Evolutionary conservation across 2,113 vertebrate genomes (phyloP), one percentile per base, ranked within the genome.

Genomic region (Gallinago paraguaiae): DNA sequence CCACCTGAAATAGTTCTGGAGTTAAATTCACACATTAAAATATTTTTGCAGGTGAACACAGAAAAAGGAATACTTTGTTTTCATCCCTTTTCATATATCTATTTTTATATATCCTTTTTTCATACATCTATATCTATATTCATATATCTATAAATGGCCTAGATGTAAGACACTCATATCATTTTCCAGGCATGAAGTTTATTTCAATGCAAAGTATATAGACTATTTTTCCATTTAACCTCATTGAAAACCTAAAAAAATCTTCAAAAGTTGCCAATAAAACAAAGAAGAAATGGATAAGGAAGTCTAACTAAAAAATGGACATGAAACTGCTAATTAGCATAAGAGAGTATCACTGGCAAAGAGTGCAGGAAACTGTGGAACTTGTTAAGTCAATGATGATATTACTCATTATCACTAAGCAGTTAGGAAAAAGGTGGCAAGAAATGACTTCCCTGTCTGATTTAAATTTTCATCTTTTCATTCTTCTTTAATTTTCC

Each of bases 401-500:
- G 54, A 70, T 76, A 57, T 84, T 90, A 77, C 4, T 90, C 78
- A 79, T 63, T 75, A 83, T 83, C 45, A 63, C 74, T 88, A 84
- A 78, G 82, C 64, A 74, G 24, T 67, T 94, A 94, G 79, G 65
- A 51, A 93, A 90, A 70, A 67, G 12, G 20, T 75, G 33, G 12
- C 28, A 81, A 45, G 64, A 88, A 30, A 51, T n/a, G 56, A 78
- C 23, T 37, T 33, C 18, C 46, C 64, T 88, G 31, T 71, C 28
- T 54, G 78, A 92, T 93, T 89, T 86, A 59, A 70, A 78, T 84
- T 51, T 92, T 88, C 35, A 77, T 86, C 14, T 76, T 85, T 90
- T 94, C 13, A 43, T 92, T 90, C 59, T 63, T 85, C 53, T 91
- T 90, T 75, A 84, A 90, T 95, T 92, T 86, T 78, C 35, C 35